phyloP scores from a whole-genome alignment of 1,140 invertebrate species.

The Hylyphantes graminicola region DNA sequence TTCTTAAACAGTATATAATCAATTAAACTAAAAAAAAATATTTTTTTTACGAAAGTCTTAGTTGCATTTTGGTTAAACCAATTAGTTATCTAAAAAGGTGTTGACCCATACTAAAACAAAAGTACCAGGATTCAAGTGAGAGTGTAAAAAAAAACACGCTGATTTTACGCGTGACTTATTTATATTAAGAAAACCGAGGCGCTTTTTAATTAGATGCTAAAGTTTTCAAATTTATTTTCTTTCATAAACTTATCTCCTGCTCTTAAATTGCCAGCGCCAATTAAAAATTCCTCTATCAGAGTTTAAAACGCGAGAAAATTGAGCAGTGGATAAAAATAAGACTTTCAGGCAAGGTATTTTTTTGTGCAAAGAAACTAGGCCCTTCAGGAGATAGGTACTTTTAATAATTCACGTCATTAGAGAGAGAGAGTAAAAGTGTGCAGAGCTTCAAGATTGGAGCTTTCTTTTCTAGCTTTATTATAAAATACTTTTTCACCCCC shows the following conservation, averaged over 20 bases:
- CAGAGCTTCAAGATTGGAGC: neutral
- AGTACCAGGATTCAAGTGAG: neutral
- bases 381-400: too few species aligned
- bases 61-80: too few species aligned
- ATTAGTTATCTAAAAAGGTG: neutral
- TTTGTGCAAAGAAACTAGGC: neutral
- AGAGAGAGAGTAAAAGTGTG: constrained; percentile 21
- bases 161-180: constrained; percentile 50
- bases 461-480: too few species aligned
- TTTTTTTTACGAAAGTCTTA: too few species aligned
- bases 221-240: constrained; percentile 7
- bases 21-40: too few species aligned
- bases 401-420: neutral
- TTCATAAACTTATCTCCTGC: neutral
- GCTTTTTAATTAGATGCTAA: constrained; percentile 35
- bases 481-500: too few species aligned
- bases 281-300: constrained; percentile 29
- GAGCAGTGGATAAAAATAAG: constrained; percentile 2
- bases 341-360: constrained; percentile 12
- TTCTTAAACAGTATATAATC: too few species aligned
- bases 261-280: constrained; percentile 11
- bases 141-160: constrained; percentile 12
- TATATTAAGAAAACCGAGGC: constrained; percentile 22
- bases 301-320: constrained; percentile 33
- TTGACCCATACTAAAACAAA: constrained; percentile 39